Percentiles rank a stretch among this genome's conserved stretches.
Evolutionary conservation across 2,113 vertebrate species (phyloP).

Genomic region (Sorex araneus): DNA sequence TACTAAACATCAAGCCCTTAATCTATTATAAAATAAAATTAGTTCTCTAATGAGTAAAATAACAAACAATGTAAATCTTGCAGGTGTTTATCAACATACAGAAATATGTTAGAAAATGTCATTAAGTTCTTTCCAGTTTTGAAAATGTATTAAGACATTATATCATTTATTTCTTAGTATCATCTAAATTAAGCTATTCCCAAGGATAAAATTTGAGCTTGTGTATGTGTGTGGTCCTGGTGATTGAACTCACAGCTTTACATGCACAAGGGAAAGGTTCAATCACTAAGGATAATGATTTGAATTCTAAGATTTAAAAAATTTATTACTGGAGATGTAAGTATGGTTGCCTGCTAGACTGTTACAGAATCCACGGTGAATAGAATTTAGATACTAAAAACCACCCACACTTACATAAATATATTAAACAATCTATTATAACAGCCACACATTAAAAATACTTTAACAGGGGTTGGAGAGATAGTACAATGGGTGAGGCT

Average conservation of each 20-base stretch:
- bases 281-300: background rate
- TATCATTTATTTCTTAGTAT: background rate
- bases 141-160: slow-evolving; percentile 19
- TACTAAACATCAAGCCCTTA: background rate
- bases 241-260: too few species aligned
- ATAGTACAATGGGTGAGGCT: too few species aligned
- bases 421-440: slow-evolving; percentile 18
- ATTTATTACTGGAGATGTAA: slow-evolving; percentile 17
- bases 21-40: slow-evolving; percentile 12
- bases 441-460: background rate
- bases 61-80: background rate
- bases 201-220: background rate
- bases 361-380: background rate
- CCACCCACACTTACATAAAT: background rate
- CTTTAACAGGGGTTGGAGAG: background rate
- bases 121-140: background rate
- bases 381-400: slow-evolving; percentile 53
- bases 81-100: background rate
- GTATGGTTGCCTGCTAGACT: background rate
- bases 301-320: slow-evolving; percentile 54
- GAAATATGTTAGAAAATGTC: slow-evolving; percentile 15
- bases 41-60: background rate
- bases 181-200: slow-evolving; percentile 10
- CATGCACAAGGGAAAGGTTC: too few species aligned
- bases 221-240: too few species aligned